Percentiles rank a stretch among this genome's conserved stretches.
Conservation (phyloP, 2,888 invertebrate species). For the Hymenopus coronatus region DNA sequence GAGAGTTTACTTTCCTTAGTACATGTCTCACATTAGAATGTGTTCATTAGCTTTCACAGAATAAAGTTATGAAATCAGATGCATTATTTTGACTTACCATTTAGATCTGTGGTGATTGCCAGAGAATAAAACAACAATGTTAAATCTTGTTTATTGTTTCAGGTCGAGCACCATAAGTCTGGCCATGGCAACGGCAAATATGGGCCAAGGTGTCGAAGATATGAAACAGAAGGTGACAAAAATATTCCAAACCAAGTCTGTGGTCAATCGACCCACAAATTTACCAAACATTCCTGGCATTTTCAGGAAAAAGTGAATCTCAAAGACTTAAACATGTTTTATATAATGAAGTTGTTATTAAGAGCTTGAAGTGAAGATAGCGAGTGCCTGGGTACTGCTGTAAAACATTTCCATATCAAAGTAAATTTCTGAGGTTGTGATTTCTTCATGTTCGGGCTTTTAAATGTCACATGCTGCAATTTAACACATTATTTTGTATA, state of each 20-base stretch:
- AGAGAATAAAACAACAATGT: no score
- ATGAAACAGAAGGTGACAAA: constrained; percentile 59
- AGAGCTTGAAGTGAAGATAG: no score
- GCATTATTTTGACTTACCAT: no score
- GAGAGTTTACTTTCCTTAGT: no score
- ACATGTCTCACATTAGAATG: no score
- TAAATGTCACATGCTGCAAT: not conserved
- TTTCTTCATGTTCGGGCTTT: not conserved
- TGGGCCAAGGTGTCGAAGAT: constrained; percentile 58
- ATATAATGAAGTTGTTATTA: no score
- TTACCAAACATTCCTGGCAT: constrained; percentile 48
- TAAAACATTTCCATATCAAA: not conserved
- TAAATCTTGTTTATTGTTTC: not conserved
- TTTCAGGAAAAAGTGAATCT: constrained; percentile 49
- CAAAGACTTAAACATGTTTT: not conserved
- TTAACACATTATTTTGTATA: not conserved
- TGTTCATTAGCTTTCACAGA: no score
- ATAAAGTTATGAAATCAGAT: no score
- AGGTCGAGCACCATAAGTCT: constrained; percentile 42
- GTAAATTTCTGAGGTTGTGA: not conserved
- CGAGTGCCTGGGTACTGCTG: no score
- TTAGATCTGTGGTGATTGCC: no score
- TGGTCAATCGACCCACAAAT: constrained; percentile 42
- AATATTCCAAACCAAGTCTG: constrained; percentile 52
- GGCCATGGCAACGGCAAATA: constrained; percentile 46